phyloP scores from a whole-genome alignment of 2,113 vertebrate species.

The human region GRCh38 chr17:17943501-17944000 shows the following conservation, averaged over 20 bases:
- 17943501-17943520: not conserved
- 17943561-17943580: not conserved
- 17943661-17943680: not conserved
- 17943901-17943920: not conserved
- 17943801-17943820: not conserved
- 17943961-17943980: not conserved
- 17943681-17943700: not conserved
- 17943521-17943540: not conserved
- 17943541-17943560: not conserved
- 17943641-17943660: not conserved
- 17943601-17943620: not conserved
- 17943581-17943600: not conserved
- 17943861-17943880: not conserved
- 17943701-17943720: not conserved
- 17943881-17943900: not conserved
- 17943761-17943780: not conserved
- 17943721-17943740: not conserved
- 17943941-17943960: not conserved
- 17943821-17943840: accelerated
- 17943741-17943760: not conserved
- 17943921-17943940: not conserved
- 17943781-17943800: not conserved
- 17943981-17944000: not conserved
- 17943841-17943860: not conserved
- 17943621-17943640: not conserved